A percentile compares a stretch with the other conserved stretches of the same genome.
phyloP scores from a whole-genome alignment of 2,113 vertebrate species.

The Indicator indicator region DNA sequence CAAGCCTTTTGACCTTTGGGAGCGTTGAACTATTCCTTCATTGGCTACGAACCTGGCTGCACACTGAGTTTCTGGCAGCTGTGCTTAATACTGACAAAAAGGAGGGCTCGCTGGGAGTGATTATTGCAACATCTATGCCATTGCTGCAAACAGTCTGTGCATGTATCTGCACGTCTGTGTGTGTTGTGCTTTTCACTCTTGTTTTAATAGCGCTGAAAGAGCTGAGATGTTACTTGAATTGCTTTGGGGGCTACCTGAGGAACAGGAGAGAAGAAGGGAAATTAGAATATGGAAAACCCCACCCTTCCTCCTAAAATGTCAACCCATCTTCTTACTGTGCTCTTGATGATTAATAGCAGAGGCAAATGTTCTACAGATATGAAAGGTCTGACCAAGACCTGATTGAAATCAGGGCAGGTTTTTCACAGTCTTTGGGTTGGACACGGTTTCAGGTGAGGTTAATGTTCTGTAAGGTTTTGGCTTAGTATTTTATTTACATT shows the following conservation, averaged over 20 bases:
- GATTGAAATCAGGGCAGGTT: not conserved
- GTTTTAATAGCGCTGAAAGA: not conserved
- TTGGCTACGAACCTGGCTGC: slow-evolving; percentile 22
- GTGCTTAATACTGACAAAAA: not conserved
- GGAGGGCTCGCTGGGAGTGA: not conserved
- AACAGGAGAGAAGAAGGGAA: not conserved
- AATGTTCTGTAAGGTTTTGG: not conserved
- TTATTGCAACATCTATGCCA: not conserved
- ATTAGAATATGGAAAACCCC: not conserved
- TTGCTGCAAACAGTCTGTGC: slow-evolving; percentile 30
- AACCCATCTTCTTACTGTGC: not conserved
- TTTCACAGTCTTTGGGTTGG: not conserved
- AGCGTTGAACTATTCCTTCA: slow-evolving; percentile 40
- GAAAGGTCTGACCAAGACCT: not conserved
- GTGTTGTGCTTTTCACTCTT: not conserved
- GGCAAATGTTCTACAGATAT: not conserved
- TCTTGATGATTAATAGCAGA: not conserved
- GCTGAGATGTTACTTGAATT: not conserved
- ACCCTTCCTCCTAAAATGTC: not conserved
- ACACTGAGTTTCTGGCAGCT: not conserved
- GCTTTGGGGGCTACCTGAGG: not conserved
- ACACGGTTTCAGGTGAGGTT: not conserved
- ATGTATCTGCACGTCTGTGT: slow-evolving; percentile 2
- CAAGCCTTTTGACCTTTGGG: slow-evolving; percentile 63
- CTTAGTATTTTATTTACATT: not conserved